Base-by-base conservation (phyloP, 2,797 vertebrate genomes). In the Channa striata region DNA sequence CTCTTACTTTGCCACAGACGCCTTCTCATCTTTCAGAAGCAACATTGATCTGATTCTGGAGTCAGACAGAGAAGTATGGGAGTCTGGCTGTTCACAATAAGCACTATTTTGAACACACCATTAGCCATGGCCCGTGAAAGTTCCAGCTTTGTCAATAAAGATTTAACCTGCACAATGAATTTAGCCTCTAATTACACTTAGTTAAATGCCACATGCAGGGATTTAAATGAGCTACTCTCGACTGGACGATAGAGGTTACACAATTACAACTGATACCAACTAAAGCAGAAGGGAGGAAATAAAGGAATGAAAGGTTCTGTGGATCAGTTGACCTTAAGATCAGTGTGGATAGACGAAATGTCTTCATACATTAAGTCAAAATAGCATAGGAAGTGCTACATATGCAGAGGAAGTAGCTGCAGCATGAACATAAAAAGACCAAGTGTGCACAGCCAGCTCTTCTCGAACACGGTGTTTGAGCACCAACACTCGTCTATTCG, bases 101-200 rank as follows among this genome's bases (percentile, higher is more conserved):
- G 72, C 11, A 17, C 20, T 78, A 49, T 74, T 83, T 77, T 74
- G 90, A 90, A 88, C 83, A 87, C 80, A 82, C 87, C 89, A 90
- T 93, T 94, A 93, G 89, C 81, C 83, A 76, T 77, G 84, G 82
- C 5, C 23, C 59, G 68, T 23, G 40, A 92, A 92, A 88, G 90
- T 85, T 82, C 76, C 83, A 77, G 90, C 42, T 81, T 80, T 82
- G 85, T 93, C 89, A 85, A 91, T 92, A 92, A 85, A 47, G 65
- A 85, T 92, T 92, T 84, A 86, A 89, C 88, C 86, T 87, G 82
- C 74, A 57, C 86, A 85, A 67, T 91, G 66, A 81, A 83, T 82
- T 47, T 58, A 66, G 77, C 47, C 65, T 54, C 63, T 87, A 82
- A 89, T 88, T 78, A 82, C 2, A 36, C 52, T 65, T 30, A n/a